Conservation (phyloP, 2,888 invertebrate genomes). For the Scaptomyza reducta region DNA sequence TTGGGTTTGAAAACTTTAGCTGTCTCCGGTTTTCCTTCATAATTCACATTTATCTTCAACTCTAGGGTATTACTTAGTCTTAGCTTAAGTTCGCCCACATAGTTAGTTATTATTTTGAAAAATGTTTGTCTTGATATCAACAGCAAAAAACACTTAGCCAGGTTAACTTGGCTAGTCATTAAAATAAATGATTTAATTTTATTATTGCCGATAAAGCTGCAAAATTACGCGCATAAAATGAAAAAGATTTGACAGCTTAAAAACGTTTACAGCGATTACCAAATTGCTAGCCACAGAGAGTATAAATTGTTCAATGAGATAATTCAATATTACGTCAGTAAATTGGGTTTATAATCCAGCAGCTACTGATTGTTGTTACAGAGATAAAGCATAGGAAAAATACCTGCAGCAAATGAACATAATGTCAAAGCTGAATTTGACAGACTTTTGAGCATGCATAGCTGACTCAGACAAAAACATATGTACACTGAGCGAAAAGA, state of each 20-base stretch:
- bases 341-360: neutral
- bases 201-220: slow-evolving; percentile 65
- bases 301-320: slow-evolving; percentile 6
- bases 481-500: neutral
- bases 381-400: neutral
- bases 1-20: neutral
- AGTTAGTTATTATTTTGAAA: slow-evolving; percentile 17
- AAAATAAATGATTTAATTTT: slow-evolving; percentile 77
- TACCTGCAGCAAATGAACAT: slow-evolving; percentile 3
- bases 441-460: slow-evolving; percentile 44
- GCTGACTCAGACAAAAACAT: slow-evolving; percentile 23
- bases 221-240: slow-evolving; percentile 60
- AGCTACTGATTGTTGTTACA: neutral
- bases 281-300: slow-evolving; percentile 2
- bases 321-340: neutral
- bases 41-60: neutral
- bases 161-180: slow-evolving; percentile 67
- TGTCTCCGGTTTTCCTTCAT: neutral
- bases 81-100: neutral
- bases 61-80: slow-evolving; percentile 30
- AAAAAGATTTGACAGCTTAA: slow-evolving; percentile 51
- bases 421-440: slow-evolving; percentile 13
- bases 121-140: slow-evolving; percentile 56
- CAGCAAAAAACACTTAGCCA: slow-evolving; percentile 79
- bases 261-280: slow-evolving; percentile 38